Conservation (phyloP, 2,113 vertebrate genomes). For the Syngnathoides biaculeatus region DNA sequence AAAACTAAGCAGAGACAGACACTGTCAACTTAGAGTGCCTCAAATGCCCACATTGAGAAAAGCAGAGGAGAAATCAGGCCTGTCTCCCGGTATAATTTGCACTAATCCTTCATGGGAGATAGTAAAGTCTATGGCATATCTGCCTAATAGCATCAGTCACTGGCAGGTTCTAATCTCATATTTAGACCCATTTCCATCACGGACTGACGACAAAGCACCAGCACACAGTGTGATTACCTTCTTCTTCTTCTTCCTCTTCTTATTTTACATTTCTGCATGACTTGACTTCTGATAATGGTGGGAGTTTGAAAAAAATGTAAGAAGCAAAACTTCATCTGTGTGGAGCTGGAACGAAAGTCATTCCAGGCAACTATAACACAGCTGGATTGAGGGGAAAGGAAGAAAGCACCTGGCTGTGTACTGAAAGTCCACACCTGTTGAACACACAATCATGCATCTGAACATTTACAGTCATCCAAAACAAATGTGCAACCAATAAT, state of each 20-base stretch:
- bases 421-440: slow-evolving; percentile 55
- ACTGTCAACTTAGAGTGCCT: slow-evolving; percentile 76
- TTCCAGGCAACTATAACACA: slow-evolving; percentile 51
- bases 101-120: slow-evolving; percentile 76
- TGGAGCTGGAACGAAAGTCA: slow-evolving; percentile 40
- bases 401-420: slow-evolving; percentile 37
- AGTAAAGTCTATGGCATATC: slow-evolving; percentile 76
- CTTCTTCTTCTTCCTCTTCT: slow-evolving; percentile 47
- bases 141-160: slow-evolving; percentile 77
- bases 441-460: slow-evolving; percentile 17
- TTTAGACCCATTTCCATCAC: slow-evolving; percentile 77
- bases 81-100: slow-evolving; percentile 72
- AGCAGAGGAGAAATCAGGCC: slow-evolving; percentile 72
- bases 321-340: slow-evolving; percentile 54
- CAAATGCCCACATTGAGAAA: slow-evolving; percentile 71
- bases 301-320: slow-evolving; percentile 42
- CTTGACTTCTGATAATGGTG: slow-evolving; percentile 69
- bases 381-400: slow-evolving; percentile 35
- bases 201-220: slow-evolving; percentile 66
- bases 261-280: slow-evolving; percentile 66
- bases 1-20: slow-evolving; percentile 75
- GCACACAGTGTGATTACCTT: slow-evolving; percentile 73
- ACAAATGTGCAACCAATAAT: background rate
- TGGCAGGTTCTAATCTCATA: slow-evolving; percentile 76
- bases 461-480: slow-evolving; percentile 18